These are phyloP conservation scores for Cordylochernes scorpioides DNA, from an alignment of 2,888 invertebrate genomes.

Conservation along the genomic window DNA sequence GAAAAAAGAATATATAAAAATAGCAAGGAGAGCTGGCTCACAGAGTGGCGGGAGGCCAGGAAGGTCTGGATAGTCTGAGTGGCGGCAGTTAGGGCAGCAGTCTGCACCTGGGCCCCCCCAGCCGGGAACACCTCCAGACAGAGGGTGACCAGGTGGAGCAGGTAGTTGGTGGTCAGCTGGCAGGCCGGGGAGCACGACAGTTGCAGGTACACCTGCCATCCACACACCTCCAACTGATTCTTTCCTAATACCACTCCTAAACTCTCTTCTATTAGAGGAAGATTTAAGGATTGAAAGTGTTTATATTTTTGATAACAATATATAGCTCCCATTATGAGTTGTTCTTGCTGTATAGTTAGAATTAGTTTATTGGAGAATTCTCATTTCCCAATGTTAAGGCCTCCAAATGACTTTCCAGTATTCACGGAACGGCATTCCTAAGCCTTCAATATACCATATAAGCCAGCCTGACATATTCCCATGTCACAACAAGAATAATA, in stretches of 20 bases:
- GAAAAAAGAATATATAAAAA: too few relatives aligned
- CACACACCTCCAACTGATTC: conserved; percentile 2
- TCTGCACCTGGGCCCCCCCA: conserved; percentile 49
- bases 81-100: conserved; percentile 65
- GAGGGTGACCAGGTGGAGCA: conserved; percentile 56
- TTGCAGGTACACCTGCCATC: conserved; percentile 52
- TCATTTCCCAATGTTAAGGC: too few relatives aligned
- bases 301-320: background rate
- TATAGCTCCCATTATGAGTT: background rate
- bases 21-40: too few relatives aligned
- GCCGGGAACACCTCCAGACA: conserved; percentile 54
- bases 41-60: too few relatives aligned
- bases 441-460: too few relatives aligned
- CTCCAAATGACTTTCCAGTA: too few relatives aligned
- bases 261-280: background rate
- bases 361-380: too few relatives aligned
- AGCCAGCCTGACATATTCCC: too few relatives aligned
- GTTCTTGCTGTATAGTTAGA: too few relatives aligned
- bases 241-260: background rate
- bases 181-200: conserved; percentile 65
- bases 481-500: too few relatives aligned
- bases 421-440: too few relatives aligned
- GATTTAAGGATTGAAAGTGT: background rate
- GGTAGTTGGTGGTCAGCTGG: conserved; percentile 61
- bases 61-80: conserved; percentile 65